phyloP scores from a whole-genome alignment of 2,888 invertebrate genomes.

The Cheilosia grossa region DNA sequence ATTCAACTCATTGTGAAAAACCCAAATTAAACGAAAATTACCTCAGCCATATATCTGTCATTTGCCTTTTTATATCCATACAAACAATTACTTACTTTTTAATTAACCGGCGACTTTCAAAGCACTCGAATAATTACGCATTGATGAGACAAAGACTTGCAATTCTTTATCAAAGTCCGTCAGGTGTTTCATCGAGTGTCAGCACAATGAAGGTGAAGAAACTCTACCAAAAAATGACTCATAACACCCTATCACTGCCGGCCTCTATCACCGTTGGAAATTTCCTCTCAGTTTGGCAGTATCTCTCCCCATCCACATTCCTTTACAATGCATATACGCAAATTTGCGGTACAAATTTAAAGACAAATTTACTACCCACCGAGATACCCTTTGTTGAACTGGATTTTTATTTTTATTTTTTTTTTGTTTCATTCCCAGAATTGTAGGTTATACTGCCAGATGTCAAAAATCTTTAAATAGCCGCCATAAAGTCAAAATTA shows the following conservation, averaged over 20 bases:
- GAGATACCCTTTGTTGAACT: conserved; percentile 2
- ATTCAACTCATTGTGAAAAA: not conserved
- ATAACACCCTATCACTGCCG: not conserved
- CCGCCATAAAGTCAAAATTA: not conserved
- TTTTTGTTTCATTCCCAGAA: not conserved
- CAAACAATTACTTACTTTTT: not conserved
- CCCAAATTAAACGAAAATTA: not conserved
- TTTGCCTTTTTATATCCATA: not conserved
- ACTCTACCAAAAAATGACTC: not conserved
- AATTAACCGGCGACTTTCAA: not conserved
- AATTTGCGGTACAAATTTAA: not conserved
- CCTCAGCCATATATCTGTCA: not conserved
- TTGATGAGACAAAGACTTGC: not conserved
- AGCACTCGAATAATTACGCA: not conserved
- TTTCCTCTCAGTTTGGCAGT: not conserved
- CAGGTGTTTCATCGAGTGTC: not conserved
- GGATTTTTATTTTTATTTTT: not conserved
- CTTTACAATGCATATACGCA: not conserved
- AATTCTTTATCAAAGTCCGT: not conserved
- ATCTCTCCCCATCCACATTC: conserved; percentile 5
- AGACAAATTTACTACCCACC: not conserved
- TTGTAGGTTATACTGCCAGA: conserved; percentile 6
- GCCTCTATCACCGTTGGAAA: not conserved
- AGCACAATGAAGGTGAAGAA: not conserved
- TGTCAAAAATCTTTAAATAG: not conserved